A percentile compares a stretch with the other conserved stretches of the same genome.
These are phyloP conservation scores for Ranitomeya variabilis DNA, from an alignment of 2,113 vertebrate genomes.

Conservation along the genomic window DNA sequence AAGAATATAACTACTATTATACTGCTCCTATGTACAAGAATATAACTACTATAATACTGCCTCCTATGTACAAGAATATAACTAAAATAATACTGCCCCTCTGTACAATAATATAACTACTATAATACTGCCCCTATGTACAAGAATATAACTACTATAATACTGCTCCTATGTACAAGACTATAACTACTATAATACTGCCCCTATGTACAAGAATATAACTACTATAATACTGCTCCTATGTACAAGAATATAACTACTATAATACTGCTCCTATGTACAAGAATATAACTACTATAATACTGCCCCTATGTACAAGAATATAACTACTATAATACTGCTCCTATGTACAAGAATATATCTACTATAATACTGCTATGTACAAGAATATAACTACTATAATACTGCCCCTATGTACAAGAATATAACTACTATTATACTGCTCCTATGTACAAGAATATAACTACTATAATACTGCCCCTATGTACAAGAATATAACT, in stretches of 20 bases:
- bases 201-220: background rate
- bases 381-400: background rate
- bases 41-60: background rate
- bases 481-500: background rate
- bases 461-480: background rate
- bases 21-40: background rate
- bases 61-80: background rate
- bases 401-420: background rate
- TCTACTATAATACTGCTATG: background rate
- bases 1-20: background rate
- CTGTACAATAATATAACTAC: constrained; percentile 6
- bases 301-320: background rate
- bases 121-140: background rate
- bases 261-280: background rate
- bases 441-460: too few relatives aligned
- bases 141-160: background rate
- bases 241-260: background rate
- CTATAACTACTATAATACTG: background rate
- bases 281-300: background rate
- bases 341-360: background rate
- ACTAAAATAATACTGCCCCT: background rate
- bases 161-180: background rate
- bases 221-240: background rate
- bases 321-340: background rate
- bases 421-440: background rate